These are phyloP conservation scores for Latrodectus hesperus DNA, from an alignment of 2,888 invertebrate genomes.

Conservation along the genomic window DNA sequence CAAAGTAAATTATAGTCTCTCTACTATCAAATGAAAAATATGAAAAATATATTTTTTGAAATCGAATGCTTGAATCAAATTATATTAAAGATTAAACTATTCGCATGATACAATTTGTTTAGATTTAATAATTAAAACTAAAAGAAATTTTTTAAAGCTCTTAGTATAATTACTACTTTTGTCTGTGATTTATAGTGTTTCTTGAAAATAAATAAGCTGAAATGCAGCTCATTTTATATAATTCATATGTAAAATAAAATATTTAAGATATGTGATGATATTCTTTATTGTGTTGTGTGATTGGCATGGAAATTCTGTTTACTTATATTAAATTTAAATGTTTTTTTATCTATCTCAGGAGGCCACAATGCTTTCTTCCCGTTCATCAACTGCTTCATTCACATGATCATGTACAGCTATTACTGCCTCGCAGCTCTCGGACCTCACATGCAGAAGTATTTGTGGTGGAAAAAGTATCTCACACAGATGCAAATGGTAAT, in stretches of 20 bases:
- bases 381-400: conserved; percentile 75
- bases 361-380: conserved; percentile 76
- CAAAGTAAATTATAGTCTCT: not conserved
- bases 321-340: not conserved
- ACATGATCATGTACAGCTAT: conserved; percentile 76
- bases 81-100: no score
- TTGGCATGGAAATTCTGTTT: no score
- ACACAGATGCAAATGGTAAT: conserved; percentile 76
- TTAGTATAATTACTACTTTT: no score
- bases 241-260: no score
- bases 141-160: no score
- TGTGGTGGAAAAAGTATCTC: conserved; percentile 77
- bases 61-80: no score
- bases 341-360: conserved; percentile 72
- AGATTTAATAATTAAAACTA: no score
- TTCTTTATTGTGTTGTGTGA: not conserved
- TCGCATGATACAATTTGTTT: no score
- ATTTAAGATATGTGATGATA: not conserved
- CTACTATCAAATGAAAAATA: not conserved
- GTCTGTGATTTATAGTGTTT: no score
- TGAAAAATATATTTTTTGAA: not conserved
- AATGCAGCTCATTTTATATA: no score
- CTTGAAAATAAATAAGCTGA: no score
- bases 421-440: conserved; percentile 76
- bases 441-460: conserved; percentile 75